phyloP scores from a whole-genome alignment of 2,888 invertebrate genomes.

The Eucera pruinosa region DNA sequence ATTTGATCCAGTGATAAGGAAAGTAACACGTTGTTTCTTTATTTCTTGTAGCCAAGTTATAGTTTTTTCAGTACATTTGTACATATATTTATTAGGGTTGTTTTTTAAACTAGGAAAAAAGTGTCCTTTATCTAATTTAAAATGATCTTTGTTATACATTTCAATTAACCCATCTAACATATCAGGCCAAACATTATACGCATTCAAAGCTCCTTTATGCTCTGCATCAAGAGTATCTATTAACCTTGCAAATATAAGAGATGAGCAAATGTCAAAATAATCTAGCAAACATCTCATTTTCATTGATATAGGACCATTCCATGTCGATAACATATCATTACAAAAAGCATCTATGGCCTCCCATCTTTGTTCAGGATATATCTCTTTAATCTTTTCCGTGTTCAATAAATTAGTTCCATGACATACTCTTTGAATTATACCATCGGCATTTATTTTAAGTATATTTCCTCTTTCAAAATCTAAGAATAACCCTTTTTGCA shows the following conservation, averaged over 20 bases:
- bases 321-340: slow-evolving; percentile 86
- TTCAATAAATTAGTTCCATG: slow-evolving; percentile 88
- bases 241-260: slow-evolving; percentile 88
- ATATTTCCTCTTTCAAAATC: slow-evolving; percentile 88
- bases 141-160: slow-evolving; percentile 87
- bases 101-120: slow-evolving; percentile 87
- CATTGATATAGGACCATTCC: slow-evolving; percentile 87
- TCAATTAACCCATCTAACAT: slow-evolving; percentile 87
- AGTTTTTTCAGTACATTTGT: slow-evolving; percentile 85
- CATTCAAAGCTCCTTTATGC: slow-evolving; percentile 75
- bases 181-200: slow-evolving; percentile 88
- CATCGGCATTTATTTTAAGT: slow-evolving; percentile 87
- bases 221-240: slow-evolving; percentile 88
- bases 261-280: slow-evolving; percentile 90
- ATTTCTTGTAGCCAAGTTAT: slow-evolving; percentile 87
- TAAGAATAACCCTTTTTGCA: slow-evolving; percentile 90
- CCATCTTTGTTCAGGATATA: slow-evolving; percentile 87
- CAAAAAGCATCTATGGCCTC: slow-evolving; percentile 85
- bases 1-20: slow-evolving; percentile 90
- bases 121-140: slow-evolving; percentile 85
- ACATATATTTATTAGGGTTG: slow-evolving; percentile 86
- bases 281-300: slow-evolving; percentile 89
- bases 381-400: slow-evolving; percentile 85
- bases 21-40: slow-evolving; percentile 86
- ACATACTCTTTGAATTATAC: slow-evolving; percentile 87